phyloP scores from a whole-genome alignment of 2,113 vertebrate genomes.

The Embiotoca jacksoni region DNA sequence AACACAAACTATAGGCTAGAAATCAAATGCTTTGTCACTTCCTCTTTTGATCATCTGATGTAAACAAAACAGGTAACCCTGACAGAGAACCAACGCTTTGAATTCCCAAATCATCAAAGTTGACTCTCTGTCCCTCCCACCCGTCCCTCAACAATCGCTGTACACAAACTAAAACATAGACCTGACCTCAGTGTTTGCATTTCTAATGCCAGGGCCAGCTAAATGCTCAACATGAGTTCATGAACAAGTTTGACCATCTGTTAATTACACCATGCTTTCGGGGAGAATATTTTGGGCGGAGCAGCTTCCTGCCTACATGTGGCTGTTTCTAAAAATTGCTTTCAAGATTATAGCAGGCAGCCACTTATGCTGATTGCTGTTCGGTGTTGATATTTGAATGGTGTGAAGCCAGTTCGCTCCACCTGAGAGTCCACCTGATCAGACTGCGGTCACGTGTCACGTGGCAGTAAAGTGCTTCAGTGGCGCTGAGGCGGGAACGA shows the following conservation, averaged over 20 bases:
- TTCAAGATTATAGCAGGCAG: slow-evolving; percentile 30
- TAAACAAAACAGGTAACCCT: too few species aligned
- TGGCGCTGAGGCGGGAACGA: too few species aligned
- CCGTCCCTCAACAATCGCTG: neutral
- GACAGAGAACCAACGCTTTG: too few species aligned
- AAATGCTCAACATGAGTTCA: slow-evolving; percentile 27
- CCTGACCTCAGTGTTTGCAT: neutral
- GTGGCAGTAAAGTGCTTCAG: too few species aligned
- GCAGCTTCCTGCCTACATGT: slow-evolving; percentile 30
- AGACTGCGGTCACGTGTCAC: neutral
- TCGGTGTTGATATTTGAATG: slow-evolving; percentile 15
- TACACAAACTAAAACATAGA: slow-evolving; percentile 9
- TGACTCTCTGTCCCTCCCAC: neutral
- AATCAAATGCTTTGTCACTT: too few species aligned
- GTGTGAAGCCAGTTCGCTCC: neutral
- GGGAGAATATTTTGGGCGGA: slow-evolving; percentile 43
- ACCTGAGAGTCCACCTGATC: neutral
- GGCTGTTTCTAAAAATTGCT: slow-evolving; percentile 27
- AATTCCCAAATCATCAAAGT: too few species aligned
- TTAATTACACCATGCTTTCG: slow-evolving; percentile 43
- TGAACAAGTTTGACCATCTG: slow-evolving; percentile 54
- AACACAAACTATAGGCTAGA: too few species aligned
- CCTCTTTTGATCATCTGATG: too few species aligned
- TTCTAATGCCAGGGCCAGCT: neutral
- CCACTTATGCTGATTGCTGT: slow-evolving; percentile 38